Evolutionary conservation across 2,888 invertebrate species (phyloP).

Genomic region (Ptycholaimellus sp.): DNA sequence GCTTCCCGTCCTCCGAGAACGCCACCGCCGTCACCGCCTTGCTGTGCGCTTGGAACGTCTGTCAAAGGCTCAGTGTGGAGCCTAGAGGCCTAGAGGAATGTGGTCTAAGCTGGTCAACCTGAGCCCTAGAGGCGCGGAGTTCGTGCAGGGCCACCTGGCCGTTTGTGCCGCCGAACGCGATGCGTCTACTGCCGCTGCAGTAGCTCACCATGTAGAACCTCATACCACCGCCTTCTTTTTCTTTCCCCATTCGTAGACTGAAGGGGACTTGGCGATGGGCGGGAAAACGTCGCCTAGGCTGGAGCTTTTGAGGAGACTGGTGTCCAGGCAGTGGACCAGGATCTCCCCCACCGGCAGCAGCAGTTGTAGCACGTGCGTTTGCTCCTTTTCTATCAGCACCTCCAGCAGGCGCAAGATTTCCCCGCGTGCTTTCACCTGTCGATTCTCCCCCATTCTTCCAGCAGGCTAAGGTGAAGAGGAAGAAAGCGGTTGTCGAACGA

Average conservation of each 20-base stretch:
- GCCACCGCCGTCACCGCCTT: constrained; percentile 69
- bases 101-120: no score
- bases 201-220: constrained; percentile 49
- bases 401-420: constrained; percentile 83
- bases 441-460: no score
- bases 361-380: constrained; percentile 33
- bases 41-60: constrained; percentile 68
- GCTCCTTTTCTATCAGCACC: constrained; percentile 73
- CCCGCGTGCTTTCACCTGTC: constrained; percentile 57
- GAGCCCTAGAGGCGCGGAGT: constrained; percentile 72
- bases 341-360: constrained; percentile 98
- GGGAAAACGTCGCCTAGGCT: constrained; percentile 79
- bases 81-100: no score
- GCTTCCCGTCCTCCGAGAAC: constrained; percentile 91
- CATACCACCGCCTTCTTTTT: no score
- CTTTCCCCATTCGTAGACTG: no score
- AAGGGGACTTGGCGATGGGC: constrained; percentile 49
- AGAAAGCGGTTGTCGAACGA: no score
- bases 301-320: constrained; percentile 63
- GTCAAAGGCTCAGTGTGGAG: no score
- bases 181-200: constrained; percentile 68
- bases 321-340: constrained; percentile 82
- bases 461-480: no score
- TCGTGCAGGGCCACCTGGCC: constrained; percentile 85
- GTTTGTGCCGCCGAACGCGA: constrained; percentile 75